Percentiles rank a stretch among this genome's conserved stretches.
Evolutionary conservation across 2,797 vertebrate genomes (phyloP).

Genomic region (Aplochiton taeniatus): DNA sequence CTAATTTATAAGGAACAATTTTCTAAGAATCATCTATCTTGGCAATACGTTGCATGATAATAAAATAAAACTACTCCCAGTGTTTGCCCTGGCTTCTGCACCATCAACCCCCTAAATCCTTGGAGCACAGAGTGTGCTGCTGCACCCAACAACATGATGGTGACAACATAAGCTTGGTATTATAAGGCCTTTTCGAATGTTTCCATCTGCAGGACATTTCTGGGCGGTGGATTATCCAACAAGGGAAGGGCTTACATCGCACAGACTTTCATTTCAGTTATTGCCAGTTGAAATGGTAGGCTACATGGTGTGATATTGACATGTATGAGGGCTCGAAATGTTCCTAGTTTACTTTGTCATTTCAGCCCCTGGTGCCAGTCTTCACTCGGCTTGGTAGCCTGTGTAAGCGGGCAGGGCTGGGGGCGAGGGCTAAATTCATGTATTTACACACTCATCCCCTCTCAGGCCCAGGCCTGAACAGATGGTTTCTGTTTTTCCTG

Average conservation of each 20-base stretch:
- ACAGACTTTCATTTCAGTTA: constrained; percentile 62
- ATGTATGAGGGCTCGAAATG: constrained; percentile 3
- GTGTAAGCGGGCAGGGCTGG: constrained; percentile 52
- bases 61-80: constrained; percentile 21
- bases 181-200: constrained; percentile 76
- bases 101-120: constrained; percentile 54
- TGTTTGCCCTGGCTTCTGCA: constrained; percentile 41
- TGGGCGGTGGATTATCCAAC: constrained; percentile 77
- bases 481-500: constrained; percentile 86
- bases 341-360: neutral
- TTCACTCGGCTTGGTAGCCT: constrained; percentile 56
- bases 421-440: constrained; percentile 75
- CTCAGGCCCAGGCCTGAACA: constrained; percentile 71
- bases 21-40: no score
- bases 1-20: no score
- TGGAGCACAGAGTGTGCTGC: constrained; percentile 54
- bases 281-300: constrained; percentile 65
- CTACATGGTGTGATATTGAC: constrained; percentile 39
- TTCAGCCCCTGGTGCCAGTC: constrained; percentile 6
- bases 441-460: constrained; percentile 68
- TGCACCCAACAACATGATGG: constrained; percentile 64
- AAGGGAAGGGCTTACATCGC: constrained; percentile 77
- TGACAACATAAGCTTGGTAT: constrained; percentile 80
- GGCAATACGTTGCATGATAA: neutral
- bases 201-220: constrained; percentile 79